These are phyloP conservation scores for Cirrhinus mrigala DNA, from an alignment of 2,797 vertebrate species.

Conservation along the genomic window DNA sequence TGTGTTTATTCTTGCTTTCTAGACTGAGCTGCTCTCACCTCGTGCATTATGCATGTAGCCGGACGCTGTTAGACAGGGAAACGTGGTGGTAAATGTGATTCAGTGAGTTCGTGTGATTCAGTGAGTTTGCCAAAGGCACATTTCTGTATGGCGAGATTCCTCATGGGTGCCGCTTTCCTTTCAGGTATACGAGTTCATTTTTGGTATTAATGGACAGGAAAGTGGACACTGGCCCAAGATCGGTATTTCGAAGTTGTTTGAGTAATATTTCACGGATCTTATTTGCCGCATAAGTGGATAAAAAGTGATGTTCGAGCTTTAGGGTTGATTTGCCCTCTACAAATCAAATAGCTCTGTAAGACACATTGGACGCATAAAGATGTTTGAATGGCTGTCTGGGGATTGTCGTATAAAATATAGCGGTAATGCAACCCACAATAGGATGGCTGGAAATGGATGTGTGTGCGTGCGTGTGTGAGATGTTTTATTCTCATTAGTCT, in stretches of 20 bases:
- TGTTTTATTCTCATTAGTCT: conserved; percentile 45
- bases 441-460: conserved; percentile 9
- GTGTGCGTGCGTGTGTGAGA: conserved; percentile 35
- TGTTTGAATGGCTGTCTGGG: conserved; percentile 40
- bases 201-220: conserved; percentile 15
- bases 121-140: conserved; percentile 25
- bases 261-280: conserved; percentile 18
- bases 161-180: conserved; percentile 32
- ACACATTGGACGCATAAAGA: conserved; percentile 18
- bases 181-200: conserved; percentile 11
- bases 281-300: conserved; percentile 24
- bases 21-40: conserved; percentile 35
- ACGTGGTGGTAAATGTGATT: conserved; percentile 44
- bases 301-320: conserved; percentile 17
- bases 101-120: conserved; percentile 15
- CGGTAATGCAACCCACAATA: conserved; percentile 1
- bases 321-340: conserved; percentile 27
- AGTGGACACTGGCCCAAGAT: conserved; percentile 22
- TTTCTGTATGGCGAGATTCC: conserved; percentile 26
- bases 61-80: conserved; percentile 18
- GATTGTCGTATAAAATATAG: conserved; percentile 32
- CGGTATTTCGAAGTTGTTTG: neutral
- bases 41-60: conserved; percentile 48
- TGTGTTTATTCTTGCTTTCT: conserved; percentile 29
- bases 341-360: conserved; percentile 32